Evolutionary conservation across 2,888 invertebrate genomes (phyloP).

Genomic region (Hydraecia micacea): DNA sequence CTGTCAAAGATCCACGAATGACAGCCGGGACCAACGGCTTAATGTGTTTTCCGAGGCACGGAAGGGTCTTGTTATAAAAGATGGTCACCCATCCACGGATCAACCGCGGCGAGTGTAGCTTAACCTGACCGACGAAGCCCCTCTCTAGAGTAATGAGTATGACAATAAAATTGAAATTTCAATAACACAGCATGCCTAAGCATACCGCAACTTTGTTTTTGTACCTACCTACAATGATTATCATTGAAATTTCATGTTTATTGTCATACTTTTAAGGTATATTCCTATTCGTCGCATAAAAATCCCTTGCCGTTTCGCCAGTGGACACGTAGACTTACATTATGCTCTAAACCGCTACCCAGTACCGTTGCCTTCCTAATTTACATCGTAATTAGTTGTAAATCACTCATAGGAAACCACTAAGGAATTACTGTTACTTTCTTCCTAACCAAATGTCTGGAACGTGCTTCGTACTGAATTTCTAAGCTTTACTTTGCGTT

Average conservation of each 20-base stretch:
- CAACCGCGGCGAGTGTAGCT: too few relatives aligned
- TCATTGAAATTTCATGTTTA: too few relatives aligned
- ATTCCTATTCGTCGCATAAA: too few relatives aligned
- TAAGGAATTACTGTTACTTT: constrained; percentile 69
- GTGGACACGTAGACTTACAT: constrained; percentile 25
- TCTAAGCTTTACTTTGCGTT: constrained; percentile 53
- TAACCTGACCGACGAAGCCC: too few relatives aligned
- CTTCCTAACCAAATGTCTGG: constrained; percentile 67
- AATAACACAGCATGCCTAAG: neutral
- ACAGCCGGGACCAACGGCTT: too few relatives aligned
- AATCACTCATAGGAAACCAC: constrained; percentile 68
- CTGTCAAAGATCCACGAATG: too few relatives aligned
- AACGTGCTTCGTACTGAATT: constrained; percentile 70
- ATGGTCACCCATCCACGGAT: too few relatives aligned
- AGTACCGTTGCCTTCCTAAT: constrained; percentile 57
- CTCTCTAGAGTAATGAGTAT: neutral
- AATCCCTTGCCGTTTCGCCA: neutral
- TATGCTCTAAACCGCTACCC: constrained; percentile 50
- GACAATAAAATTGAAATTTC: neutral
- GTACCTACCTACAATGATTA: too few relatives aligned
- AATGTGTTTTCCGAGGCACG: too few relatives aligned
- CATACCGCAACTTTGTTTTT: too few relatives aligned
- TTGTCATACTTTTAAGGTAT: too few relatives aligned
- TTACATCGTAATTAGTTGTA: constrained; percentile 64
- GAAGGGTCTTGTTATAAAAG: too few relatives aligned